phyloP scores from a whole-genome alignment of 2,113 vertebrate genomes.

The Nipponia nippon region DNA sequence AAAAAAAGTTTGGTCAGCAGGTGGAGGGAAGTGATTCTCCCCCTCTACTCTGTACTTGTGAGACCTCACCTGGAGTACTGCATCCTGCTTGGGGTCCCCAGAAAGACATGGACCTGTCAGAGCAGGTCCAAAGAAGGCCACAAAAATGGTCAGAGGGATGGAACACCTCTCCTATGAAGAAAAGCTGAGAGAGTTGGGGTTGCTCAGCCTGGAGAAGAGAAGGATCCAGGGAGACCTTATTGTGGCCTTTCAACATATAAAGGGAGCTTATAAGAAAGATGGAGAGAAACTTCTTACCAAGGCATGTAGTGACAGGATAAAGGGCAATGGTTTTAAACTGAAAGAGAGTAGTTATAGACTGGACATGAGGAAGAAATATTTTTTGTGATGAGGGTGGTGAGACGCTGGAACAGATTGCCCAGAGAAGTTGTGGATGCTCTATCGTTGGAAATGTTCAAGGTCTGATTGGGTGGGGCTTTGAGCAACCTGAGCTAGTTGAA shows the following conservation, averaged over 20 bases:
- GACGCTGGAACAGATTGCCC: neutral
- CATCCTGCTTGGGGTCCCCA: neutral
- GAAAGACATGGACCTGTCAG: neutral
- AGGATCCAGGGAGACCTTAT: neutral
- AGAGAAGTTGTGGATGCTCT: neutral
- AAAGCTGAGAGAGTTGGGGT: neutral
- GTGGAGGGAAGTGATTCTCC: neutral
- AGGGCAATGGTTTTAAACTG: neutral
- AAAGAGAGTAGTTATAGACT: neutral
- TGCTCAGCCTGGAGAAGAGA: neutral
- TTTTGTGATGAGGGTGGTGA: neutral
- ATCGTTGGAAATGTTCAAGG: neutral
- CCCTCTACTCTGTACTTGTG: neutral
- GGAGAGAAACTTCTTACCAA: neutral
- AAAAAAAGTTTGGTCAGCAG: neutral
- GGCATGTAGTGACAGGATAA: neutral
- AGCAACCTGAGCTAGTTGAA: neutral
- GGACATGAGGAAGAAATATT: neutral
- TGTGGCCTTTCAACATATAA: neutral
- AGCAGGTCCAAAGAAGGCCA: rapidly evolving
- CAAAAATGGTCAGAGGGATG: neutral
- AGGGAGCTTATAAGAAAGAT: neutral
- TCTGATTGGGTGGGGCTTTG: neutral
- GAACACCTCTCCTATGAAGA: neutral
- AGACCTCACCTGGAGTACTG: neutral